Conservation (phyloP, 2,797 vertebrate genomes). For the Salarias fasciatus region DNA sequence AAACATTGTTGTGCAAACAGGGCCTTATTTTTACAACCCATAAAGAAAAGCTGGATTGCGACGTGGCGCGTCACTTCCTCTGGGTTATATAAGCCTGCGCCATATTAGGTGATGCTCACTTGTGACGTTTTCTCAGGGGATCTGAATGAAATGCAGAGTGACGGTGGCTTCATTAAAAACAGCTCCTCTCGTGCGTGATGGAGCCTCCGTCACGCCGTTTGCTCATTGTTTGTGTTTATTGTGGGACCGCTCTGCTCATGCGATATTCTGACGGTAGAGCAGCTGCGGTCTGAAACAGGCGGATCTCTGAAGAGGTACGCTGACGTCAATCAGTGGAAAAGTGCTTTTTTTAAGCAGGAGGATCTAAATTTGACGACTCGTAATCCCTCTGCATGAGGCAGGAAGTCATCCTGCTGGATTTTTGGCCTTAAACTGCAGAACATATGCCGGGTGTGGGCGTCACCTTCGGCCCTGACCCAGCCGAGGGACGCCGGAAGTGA, state of each 20-base stretch:
- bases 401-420: conserved; percentile 17
- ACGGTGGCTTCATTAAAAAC: conserved; percentile 10
- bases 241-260: neutral
- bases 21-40: no score
- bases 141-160: conserved; percentile 25
- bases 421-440: conserved; percentile 26
- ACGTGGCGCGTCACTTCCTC: no score
- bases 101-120: conserved; percentile 40
- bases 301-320: neutral
- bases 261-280: conserved; percentile 1
- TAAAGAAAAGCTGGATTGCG: no score
- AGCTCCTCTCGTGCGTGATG: conserved; percentile 5
- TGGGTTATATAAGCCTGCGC: conserved; percentile 45
- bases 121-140: conserved; percentile 18
- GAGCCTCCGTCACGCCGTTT: conserved; percentile 4
- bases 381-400: conserved; percentile 7
- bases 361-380: conserved; percentile 8
- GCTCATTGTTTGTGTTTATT: neutral
- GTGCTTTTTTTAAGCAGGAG: neutral
- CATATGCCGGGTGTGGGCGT: conserved; percentile 33
- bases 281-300: conserved; percentile 7
- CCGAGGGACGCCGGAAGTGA: conserved; percentile 50
- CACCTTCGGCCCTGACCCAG: conserved; percentile 12
- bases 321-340: conserved; percentile 2
- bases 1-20: no score